phyloP scores from a whole-genome alignment of 2,888 invertebrate genomes.

The Catocala sponsa region DNA sequence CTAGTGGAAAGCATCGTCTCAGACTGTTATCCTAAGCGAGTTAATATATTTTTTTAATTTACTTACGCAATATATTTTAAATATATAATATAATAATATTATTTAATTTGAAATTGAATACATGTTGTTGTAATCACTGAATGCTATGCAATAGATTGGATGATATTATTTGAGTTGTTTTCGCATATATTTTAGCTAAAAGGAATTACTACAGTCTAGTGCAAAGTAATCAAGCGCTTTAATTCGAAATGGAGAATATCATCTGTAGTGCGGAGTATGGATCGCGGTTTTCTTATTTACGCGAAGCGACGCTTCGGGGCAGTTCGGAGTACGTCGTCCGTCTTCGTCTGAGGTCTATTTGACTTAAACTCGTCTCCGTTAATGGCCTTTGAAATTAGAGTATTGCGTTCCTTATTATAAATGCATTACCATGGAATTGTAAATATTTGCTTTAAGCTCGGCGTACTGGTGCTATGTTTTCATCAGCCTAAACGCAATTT shows the following conservation, averaged over 20 bases:
- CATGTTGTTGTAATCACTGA: too few relatives aligned
- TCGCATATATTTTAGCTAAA: not conserved
- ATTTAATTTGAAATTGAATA: too few relatives aligned
- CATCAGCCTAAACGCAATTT: too few relatives aligned
- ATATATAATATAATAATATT: too few relatives aligned
- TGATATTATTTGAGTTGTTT: too few relatives aligned
- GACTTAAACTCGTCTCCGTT: conserved; percentile 16
- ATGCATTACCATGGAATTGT: not conserved
- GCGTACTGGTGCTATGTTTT: not conserved
- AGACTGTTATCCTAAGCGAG: too few relatives aligned
- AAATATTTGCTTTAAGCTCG: not conserved
- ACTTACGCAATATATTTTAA: too few relatives aligned
- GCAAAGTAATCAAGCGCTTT: conserved; percentile 1
- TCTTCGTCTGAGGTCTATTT: conserved; percentile 17
- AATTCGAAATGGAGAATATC: conserved; percentile 10
- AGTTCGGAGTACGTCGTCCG: conserved; percentile 5
- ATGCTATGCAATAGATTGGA: too few relatives aligned
- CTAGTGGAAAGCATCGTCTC: too few relatives aligned
- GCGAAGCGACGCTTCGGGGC: not conserved
- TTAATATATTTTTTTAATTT: too few relatives aligned
- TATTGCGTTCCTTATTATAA: conserved; percentile 16
- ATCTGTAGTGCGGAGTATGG: conserved; percentile 3
- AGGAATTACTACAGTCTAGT: not conserved
- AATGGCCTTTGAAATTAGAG: conserved; percentile 20
- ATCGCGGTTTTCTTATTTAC: conserved; percentile 8